Percentiles rank a stretch among this genome's conserved stretches.
Evolutionary conservation across 2,113 vertebrate genomes (phyloP).

Genomic region (Corvus hawaiiensis): DNA sequence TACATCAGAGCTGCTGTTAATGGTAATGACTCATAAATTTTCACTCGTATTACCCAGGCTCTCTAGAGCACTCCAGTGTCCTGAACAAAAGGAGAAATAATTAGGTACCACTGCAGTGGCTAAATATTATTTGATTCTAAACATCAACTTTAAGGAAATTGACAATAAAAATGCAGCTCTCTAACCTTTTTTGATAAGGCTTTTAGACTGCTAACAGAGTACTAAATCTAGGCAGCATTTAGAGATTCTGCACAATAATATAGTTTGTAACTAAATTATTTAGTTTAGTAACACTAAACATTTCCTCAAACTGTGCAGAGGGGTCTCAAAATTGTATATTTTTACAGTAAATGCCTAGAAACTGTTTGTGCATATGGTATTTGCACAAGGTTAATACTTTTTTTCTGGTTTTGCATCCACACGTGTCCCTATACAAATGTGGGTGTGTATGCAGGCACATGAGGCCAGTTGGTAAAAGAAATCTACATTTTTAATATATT

Average conservation of each 20-base stretch:
- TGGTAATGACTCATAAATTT: neutral
- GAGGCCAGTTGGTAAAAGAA: neutral
- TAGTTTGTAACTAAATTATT: neutral
- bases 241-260: neutral
- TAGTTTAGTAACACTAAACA: neutral
- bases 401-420: neutral
- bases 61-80: neutral
- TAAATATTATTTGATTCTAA: neutral
- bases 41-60: neutral
- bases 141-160: neutral
- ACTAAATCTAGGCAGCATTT: neutral
- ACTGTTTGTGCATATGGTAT: neutral
- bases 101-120: neutral
- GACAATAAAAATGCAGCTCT: neutral
- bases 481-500: neutral
- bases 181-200: neutral
- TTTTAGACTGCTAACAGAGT: neutral
- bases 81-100: constrained; percentile 14
- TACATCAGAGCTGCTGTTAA: neutral
- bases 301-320: neutral
- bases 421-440: neutral
- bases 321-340: neutral
- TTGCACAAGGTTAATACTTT: neutral
- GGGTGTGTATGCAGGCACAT: neutral
- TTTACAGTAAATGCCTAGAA: neutral